These are phyloP conservation scores for Aurelia sp. DNA, from an alignment of 30 jellyfish, hydroid and myxozoan species.

Conservation along the genomic window DNA sequence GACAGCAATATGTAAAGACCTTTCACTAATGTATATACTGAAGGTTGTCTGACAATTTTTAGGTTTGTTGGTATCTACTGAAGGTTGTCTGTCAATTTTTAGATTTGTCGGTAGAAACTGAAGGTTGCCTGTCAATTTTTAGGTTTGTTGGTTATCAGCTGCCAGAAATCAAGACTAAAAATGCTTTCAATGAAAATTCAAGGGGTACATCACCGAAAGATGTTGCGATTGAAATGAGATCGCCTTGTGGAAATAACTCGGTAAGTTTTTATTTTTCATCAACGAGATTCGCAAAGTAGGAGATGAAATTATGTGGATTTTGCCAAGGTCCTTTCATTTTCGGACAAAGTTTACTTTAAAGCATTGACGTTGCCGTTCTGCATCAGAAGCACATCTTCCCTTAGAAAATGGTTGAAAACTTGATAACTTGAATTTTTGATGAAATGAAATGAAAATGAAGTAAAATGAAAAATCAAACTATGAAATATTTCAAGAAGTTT, in stretches of 20 bases:
- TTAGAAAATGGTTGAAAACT: too few relatives aligned
- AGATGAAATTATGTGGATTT: neutral
- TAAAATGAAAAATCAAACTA: too few relatives aligned
- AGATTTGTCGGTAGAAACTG: conserved; percentile 77
- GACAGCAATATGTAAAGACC: neutral
- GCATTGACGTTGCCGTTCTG: too few relatives aligned
- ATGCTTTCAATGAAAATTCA: conserved; percentile 1
- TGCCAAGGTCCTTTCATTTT: too few relatives aligned
- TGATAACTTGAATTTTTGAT: too few relatives aligned
- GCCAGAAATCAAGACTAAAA: conserved; percentile 63
- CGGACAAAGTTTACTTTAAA: too few relatives aligned
- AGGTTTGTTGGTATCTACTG: conserved; percentile 88
- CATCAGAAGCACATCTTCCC: too few relatives aligned
- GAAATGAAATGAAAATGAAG: too few relatives aligned
- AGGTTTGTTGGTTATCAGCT: conserved; percentile 83
- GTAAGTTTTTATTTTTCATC: conserved; percentile 18
- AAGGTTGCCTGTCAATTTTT: neutral
- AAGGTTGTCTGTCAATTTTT: neutral
- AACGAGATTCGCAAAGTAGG: neutral
- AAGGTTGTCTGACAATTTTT: neutral
- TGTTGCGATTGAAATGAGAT: conserved; percentile 37
- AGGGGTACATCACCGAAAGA: conserved; percentile 38
- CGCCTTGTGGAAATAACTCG: neutral
- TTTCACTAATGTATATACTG: neutral
- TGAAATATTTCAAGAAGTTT: too few relatives aligned